Conservation (phyloP, 1,140 invertebrate species). For the Daktulosphaira vitifoliae region DNA sequence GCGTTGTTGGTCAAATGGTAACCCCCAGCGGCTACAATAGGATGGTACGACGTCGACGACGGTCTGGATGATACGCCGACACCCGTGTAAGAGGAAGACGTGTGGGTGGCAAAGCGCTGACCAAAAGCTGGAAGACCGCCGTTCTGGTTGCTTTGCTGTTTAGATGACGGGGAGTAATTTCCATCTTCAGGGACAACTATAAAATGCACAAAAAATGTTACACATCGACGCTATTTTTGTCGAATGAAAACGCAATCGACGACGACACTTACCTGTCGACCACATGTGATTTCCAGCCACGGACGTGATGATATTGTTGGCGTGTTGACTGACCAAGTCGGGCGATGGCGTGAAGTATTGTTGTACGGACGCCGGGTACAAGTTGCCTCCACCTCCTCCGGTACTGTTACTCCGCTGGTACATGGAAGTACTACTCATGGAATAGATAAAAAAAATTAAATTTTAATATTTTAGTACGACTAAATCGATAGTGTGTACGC, state of each 20-base stretch:
- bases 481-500: too few species aligned
- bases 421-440: constrained; percentile 10
- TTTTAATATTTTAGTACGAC: too few species aligned
- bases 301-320: constrained; percentile 16
- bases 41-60: constrained; percentile 3
- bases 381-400: not conserved
- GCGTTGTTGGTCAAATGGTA: constrained; percentile 45
- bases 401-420: constrained; percentile 27
- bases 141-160: not conserved
- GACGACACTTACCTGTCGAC: constrained; percentile 18
- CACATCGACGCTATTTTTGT: too few species aligned
- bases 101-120: constrained; percentile 9
- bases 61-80: not conserved
- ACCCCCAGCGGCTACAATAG: not conserved
- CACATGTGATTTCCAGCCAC: constrained; percentile 20
- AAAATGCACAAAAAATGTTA: not conserved
- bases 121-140: constrained; percentile 7
- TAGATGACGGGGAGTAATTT: not conserved
- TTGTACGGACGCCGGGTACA: not conserved
- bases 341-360: constrained; percentile 15
- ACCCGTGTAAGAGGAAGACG: constrained; percentile 7
- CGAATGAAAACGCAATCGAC: not conserved
- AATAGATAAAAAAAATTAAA: not conserved
- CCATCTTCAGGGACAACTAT: constrained; percentile 3
- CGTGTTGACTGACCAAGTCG: not conserved